Evolutionary conservation across 2,113 vertebrate genomes (phyloP), one percentile per base, ranked within the genome.

Genomic region (Elachura formosa): DNA sequence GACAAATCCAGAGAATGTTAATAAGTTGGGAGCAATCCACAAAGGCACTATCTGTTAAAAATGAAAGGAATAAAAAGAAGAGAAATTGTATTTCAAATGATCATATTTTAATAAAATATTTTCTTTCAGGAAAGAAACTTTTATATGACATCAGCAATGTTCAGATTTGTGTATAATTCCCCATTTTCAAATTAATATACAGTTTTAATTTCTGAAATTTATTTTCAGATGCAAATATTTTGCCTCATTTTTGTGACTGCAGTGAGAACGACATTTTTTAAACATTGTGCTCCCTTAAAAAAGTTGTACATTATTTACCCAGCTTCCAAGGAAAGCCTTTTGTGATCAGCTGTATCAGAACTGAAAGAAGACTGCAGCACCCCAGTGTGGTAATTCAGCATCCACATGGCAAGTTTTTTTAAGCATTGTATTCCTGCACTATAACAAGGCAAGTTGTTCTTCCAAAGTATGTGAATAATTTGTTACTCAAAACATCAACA

Each of bases 1-100:
- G 61, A 97, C 33, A 97, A 98, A 98, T 96, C 96, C 96, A 95
- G 93, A 96, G 85, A 98, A 98, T 5, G 94, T 98, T 95, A 98
- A 93, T 46, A 98, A 58, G 72, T 96, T 97, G 84, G 96, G 97
- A 84, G 97, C 97, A 93, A 98, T 96, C 97, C 97, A 98, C 84
- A 98, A 86, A 81, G 97, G 96, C 62, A 97, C 96, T 84, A 97
- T 75, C 96, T 97, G 94, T 90, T 95, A 87, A 92, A 90, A 89
- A 81, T 8, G 12, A 90, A 82, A 45, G 23, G 29, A 19, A 76
- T n/a, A 81, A 46, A 43, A 25, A 4, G 48, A 71, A 91, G 25
- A 64, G 73, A 82, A 87, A 87, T 1, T 31, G 1, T 43, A 71
- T 77, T 93, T 95, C n/a, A 64, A 52, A 71, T 38, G 28, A 33